phyloP scores from a whole-genome alignment of 1,140 invertebrate species.

The Bombus waltoni region DNA sequence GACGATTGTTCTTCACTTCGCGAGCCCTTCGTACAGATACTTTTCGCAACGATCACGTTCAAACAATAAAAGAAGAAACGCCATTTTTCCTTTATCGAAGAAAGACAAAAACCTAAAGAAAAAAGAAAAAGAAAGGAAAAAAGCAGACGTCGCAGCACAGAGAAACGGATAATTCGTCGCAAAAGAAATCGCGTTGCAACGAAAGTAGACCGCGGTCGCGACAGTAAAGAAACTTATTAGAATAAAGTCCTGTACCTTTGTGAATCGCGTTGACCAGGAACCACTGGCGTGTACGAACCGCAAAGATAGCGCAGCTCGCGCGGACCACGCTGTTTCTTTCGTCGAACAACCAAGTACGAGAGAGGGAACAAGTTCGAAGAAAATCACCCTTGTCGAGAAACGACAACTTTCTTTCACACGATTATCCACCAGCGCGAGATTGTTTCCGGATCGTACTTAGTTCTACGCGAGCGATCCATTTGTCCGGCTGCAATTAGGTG shows the following conservation, averaged over 20 bases:
- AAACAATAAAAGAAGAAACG: background rate
- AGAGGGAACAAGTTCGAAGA: background rate
- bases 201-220: background rate
- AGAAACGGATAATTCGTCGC: background rate
- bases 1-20: background rate
- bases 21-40: background rate
- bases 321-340: background rate
- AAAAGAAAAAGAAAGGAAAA: too few species aligned
- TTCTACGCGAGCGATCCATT: constrained; percentile 19
- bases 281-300: constrained; percentile 1
- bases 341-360: background rate
- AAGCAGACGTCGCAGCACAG: background rate
- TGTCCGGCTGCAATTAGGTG: too few species aligned
- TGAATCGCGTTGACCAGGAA: constrained; percentile 41
- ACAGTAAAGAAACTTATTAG: background rate
- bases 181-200: background rate
- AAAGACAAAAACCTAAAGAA: too few species aligned
- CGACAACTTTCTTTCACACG: constrained; percentile 12
- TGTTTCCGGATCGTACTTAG: background rate
- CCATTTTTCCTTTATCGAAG: too few species aligned
- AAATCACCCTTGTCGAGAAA: constrained; percentile 11
- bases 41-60: background rate
- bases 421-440: constrained; percentile 22
- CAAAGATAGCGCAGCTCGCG: too few species aligned
- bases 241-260: constrained; percentile 49